Evolutionary conservation across 2,797 vertebrate genomes (phyloP), one percentile per base, ranked within the genome.

Genomic region (Pitangus sulphuratus): DNA sequence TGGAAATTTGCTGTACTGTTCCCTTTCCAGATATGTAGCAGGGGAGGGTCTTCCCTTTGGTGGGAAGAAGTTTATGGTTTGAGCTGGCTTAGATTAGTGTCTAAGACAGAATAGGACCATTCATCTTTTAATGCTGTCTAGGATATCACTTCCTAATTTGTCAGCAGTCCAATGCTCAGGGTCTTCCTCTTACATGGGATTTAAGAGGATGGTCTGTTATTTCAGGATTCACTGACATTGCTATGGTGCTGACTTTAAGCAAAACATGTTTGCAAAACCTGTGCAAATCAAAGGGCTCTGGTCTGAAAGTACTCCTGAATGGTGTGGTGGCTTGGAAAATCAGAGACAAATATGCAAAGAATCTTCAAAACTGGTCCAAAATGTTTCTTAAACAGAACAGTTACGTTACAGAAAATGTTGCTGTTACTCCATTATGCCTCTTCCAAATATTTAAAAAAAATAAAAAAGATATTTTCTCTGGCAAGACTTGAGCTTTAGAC

Each of bases 391-490:
- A 94, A 58, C 33, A 61, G 71, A 58, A 25, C 22, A 15, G 47
- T 93, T 90, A 21, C 33, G 77, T 83, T 83, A 31, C n/a, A 84
- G 87, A 93, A 90, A 90, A 68, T 51, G 54, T 48, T 78, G n/a
- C 53, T 90, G 19, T 89, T 88, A 35, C n/a, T 87, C 84, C 48
- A 44, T 85, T 90, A 66, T 77, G n/a, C 12, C 44, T 69, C 64
- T 77, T 70, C 37, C 51, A 93, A 47, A 47, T 80, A 79, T 42
- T 62, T 11, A 18, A 56, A 25, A 84, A 61, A 65, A 72, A 77
- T 72, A 33, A 69, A n/a, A 35, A 57, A 50, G 25, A 12, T 92
- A 56, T 95, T 96, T 97, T 95, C 60, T 72, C 91, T 97, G 96
- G 95, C 95, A 87, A 48, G 28, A 72, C 39, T 40, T 74, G 47